A percentile compares a stretch with the other conserved stretches of the same genome.
These are phyloP conservation scores for Zaprionus tsacasi DNA, from an alignment of 1,140 invertebrate genomes.

Conservation along the genomic window DNA sequence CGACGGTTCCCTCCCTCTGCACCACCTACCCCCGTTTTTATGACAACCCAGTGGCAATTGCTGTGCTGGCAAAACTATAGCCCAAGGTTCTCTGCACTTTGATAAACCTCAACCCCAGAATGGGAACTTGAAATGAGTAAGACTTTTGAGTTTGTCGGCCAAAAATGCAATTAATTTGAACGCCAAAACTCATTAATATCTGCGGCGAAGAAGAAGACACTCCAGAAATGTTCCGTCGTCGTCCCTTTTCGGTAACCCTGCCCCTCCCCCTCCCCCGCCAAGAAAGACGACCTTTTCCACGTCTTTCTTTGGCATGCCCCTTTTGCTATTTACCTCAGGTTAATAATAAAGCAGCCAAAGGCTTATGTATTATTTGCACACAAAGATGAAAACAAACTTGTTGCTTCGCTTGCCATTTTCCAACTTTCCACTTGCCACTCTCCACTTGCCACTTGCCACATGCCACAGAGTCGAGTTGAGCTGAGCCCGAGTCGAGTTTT, in stretches of 20 bases:
- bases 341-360: conserved; percentile 78
- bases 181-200: conserved; percentile 82
- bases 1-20: not conserved
- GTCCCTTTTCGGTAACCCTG: not conserved
- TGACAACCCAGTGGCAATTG: conserved; percentile 14
- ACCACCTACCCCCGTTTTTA: conserved; percentile 5
- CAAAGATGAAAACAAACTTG: conserved; percentile 82
- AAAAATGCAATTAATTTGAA: conserved; percentile 81
- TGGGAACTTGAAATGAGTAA: conserved; percentile 57
- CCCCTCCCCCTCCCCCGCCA: not conserved
- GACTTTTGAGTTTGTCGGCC: conserved; percentile 57
- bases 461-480: conserved; percentile 12
- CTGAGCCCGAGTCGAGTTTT: conserved; percentile 30
- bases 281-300: conserved; percentile 54
- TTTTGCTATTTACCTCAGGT: conserved; percentile 79
- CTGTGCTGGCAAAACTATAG: conserved; percentile 61
- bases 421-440: conserved; percentile 37
- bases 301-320: conserved; percentile 31
- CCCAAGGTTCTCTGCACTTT: conserved; percentile 46
- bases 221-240: conserved; percentile 20
- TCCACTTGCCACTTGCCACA: conserved; percentile 7
- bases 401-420: conserved; percentile 48
- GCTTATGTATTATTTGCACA: conserved; percentile 68
- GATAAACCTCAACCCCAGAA: conserved; percentile 44
- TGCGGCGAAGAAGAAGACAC: conserved; percentile 42